Evolutionary conservation across 23 tunicate species (phyloP), one percentile per base, ranked within the genome.

Genomic region (Aplidium turbinatum): DNA sequence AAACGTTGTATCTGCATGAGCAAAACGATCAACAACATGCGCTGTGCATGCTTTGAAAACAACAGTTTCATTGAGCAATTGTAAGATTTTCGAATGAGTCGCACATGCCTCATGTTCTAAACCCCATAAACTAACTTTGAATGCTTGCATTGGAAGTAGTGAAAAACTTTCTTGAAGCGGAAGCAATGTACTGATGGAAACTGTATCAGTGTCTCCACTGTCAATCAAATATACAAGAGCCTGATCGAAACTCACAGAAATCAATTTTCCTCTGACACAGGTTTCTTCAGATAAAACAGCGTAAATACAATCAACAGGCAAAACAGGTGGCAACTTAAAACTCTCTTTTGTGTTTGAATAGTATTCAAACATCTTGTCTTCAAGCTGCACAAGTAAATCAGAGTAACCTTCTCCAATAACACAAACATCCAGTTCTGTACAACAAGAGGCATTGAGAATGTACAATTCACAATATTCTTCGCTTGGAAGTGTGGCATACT

Each of bases 371-470:
- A 83, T 83, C 56, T 48, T 45, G 3, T 35, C 54, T 67, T 83
- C 89, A 1, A 83, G 56, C 0, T 75, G 33, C 35, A 38, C 79
- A 11, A 83, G 65, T 36, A 53, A 25, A 30, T 83, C 81, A 6
- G 89, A 74, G 40, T 63, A 83, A n/a, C 79, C 80, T 19, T 51
- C 48, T 29, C 81, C 89, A 38, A 83, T 64, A 1, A 83, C 31
- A 60, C 89, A 83, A 3, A 57, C 89, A 25, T 75, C 89, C 23
- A 75, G 48, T 75, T 83, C 89, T 1, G 89, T 83, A 34, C 81
- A 75, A 38, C 81, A 83, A 0, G 68, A 54, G 32, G 68, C 89
- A 19, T 65, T 74, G 42, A 83, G 31, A 16, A 83, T 56, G 54
- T 52, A 83, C 57, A 83, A 54, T 20, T 75, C 58, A 36, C 76